These are phyloP conservation scores for Argyra leucocephala DNA, from an alignment of 2,888 invertebrate species.

Conservation along the genomic window DNA sequence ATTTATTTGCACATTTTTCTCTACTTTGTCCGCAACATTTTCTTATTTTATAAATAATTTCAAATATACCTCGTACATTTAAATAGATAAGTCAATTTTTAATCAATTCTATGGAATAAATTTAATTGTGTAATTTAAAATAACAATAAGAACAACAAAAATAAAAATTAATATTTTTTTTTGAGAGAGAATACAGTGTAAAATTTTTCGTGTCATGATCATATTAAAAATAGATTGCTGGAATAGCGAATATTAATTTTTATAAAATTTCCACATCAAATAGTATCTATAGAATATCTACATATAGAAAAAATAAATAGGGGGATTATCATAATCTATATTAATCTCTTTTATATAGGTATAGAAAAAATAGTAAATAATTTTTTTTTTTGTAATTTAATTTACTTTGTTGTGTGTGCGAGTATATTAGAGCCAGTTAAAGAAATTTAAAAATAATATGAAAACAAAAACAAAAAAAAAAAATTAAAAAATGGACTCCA, in stretches of 20 bases:
- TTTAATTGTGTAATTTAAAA: neutral
- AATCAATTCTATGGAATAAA: neutral
- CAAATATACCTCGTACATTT: neutral
- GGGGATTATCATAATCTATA: neutral
- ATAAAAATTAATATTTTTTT: neutral
- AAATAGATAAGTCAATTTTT: neutral
- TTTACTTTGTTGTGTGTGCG: too few relatives aligned
- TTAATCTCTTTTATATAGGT: neutral
- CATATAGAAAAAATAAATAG: too few relatives aligned
- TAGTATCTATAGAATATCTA: neutral
- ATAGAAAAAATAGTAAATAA: neutral
- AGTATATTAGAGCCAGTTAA: too few relatives aligned
- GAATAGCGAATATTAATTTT: neutral
- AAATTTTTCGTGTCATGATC: neutral
- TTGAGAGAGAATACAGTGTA: neutral
- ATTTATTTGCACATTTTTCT: too few relatives aligned
- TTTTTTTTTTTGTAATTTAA: too few relatives aligned
- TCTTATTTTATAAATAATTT: too few relatives aligned
- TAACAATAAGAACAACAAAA: neutral
- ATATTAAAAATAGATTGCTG: neutral
- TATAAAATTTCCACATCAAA: neutral
- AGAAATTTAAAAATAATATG: neutral
- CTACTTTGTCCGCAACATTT: too few relatives aligned
- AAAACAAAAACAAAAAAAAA: neutral
- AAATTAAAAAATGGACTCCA: neutral